Evolutionary conservation across 2,113 vertebrate species (phyloP).

Genomic region (Xenopus tropicalis): DNA sequence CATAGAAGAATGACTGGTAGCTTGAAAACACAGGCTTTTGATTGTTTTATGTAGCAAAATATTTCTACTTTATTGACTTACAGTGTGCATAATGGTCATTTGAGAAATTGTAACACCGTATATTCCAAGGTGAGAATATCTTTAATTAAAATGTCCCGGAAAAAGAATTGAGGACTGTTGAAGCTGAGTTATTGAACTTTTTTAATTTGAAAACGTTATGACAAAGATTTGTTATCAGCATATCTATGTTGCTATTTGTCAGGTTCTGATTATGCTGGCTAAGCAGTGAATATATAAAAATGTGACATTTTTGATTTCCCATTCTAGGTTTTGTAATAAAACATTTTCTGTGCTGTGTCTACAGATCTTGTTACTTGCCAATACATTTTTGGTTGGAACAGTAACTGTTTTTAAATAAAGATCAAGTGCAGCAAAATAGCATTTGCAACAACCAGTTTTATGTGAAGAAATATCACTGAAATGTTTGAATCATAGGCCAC

Average conservation of each 20-base stretch:
- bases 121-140: conserved; percentile 14
- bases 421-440: conserved; percentile 12
- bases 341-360: not conserved
- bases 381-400: not conserved
- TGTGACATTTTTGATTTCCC: conserved; percentile 13
- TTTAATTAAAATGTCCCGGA: conserved; percentile 19
- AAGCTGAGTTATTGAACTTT: conserved; percentile 11
- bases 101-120: conserved; percentile 1
- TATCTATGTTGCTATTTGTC: conserved; percentile 4
- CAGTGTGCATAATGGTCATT: conserved; percentile 4
- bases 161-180: not conserved
- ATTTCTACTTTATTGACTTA: not conserved
- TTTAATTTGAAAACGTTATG: conserved; percentile 10
- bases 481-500: conserved; percentile 2
- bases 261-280: not conserved
- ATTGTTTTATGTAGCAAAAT: conserved; percentile 10
- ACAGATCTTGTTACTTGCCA: not conserved
- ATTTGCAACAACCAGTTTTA: not conserved
- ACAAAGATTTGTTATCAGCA: conserved; percentile 2
- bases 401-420: conserved; percentile 23
- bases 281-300: conserved; percentile 21
- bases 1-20: conserved; percentile 7
- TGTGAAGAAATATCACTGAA: not conserved
- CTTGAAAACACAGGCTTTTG: conserved; percentile 9
- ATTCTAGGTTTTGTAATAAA: not conserved